Evolutionary conservation across 2,888 invertebrate genomes (phyloP).

Genomic region (Lepidochitona cinerea): DNA sequence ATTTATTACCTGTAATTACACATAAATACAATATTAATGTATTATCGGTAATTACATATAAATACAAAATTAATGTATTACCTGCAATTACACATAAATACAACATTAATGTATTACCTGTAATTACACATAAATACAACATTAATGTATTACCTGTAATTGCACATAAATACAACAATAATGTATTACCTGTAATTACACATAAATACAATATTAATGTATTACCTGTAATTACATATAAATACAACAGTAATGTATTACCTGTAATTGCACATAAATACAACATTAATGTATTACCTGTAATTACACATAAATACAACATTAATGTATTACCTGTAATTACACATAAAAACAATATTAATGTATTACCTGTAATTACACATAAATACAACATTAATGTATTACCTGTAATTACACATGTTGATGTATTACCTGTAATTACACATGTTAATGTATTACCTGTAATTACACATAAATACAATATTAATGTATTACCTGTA

Average conservation of each 20-base stretch:
- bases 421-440: not conserved
- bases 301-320: conserved; percentile 48
- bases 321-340: not conserved
- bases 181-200: not conserved
- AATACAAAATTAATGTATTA: not conserved
- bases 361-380: not conserved
- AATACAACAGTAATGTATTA: not conserved
- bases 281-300: conserved; percentile 35
- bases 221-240: not conserved
- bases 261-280: not conserved
- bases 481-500: conserved; percentile 43
- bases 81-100: not conserved
- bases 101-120: not conserved
- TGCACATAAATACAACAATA: not conserved
- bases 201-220: not conserved
- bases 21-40: not conserved
- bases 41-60: not conserved
- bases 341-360: not conserved
- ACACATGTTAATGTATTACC: not conserved
- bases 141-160: not conserved
- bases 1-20: not conserved
- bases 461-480: not conserved
- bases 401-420: not conserved
- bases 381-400: not conserved
- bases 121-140: not conserved